A percentile compares a stretch with the other conserved stretches of the same genome.
phyloP scores from a whole-genome alignment of 2,888 invertebrate species.

The Mythimna impura region DNA sequence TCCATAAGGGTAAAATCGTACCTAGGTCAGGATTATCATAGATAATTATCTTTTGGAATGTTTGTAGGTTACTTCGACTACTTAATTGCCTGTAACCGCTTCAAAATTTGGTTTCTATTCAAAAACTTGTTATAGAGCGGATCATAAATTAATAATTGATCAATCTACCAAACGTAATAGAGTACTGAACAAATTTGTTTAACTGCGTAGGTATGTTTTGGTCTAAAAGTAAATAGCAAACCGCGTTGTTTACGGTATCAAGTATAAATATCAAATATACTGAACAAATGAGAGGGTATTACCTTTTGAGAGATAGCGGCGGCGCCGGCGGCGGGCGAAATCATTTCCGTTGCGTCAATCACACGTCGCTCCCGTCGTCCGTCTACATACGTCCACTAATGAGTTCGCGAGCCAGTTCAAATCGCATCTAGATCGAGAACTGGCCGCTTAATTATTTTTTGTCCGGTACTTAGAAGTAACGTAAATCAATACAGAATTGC shows the following conservation, averaged over 20 bases:
- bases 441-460: slow-evolving; percentile 62
- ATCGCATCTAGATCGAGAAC: slow-evolving; percentile 72
- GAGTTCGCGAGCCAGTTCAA: slow-evolving; percentile 80
- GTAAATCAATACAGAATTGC: slow-evolving; percentile 22
- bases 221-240: slow-evolving; percentile 59
- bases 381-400: slow-evolving; percentile 83
- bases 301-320: slow-evolving; percentile 83
- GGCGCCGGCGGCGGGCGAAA: slow-evolving; percentile 81
- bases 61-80: slow-evolving; percentile 16
- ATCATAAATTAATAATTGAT: slow-evolving; percentile 53
- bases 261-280: slow-evolving; percentile 80
- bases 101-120: slow-evolving; percentile 46
- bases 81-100: slow-evolving; percentile 21
- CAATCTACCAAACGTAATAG: slow-evolving; percentile 40
- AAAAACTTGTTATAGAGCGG: slow-evolving; percentile 48
- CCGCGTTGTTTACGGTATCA: slow-evolving; percentile 72
- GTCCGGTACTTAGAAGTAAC: slow-evolving; percentile 15
- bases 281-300: slow-evolving; percentile 80
- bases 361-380: slow-evolving; percentile 78
- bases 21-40: neutral
- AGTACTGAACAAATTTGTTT: slow-evolving; percentile 35
- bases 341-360: slow-evolving; percentile 90
- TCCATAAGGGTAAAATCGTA: neutral
- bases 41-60: slow-evolving; percentile 15
- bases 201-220: slow-evolving; percentile 34